These are phyloP conservation scores for Callopanchax toddi DNA, from an alignment of 2,113 vertebrate species.

Conservation along the genomic window DNA sequence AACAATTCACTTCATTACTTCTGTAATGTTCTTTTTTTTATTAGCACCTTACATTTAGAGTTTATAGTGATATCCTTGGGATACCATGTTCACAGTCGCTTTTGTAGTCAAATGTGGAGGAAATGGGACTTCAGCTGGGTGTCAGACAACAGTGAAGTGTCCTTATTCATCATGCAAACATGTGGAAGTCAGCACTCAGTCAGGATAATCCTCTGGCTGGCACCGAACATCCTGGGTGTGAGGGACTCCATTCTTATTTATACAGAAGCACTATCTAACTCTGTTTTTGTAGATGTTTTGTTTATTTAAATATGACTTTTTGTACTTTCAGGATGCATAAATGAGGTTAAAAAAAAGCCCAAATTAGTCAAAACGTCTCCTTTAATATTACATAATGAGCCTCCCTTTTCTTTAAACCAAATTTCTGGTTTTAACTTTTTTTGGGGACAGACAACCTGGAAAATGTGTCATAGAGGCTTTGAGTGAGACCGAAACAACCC, in stretches of 20 bases:
- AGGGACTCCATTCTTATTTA: conserved; percentile 24
- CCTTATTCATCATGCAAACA: conserved; percentile 58
- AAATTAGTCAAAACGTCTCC: no score
- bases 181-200: conserved; percentile 58
- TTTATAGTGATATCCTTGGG: conserved; percentile 24
- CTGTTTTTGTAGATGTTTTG: not conserved
- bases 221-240: conserved; percentile 26
- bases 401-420: no score
- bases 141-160: conserved; percentile 67
- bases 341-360: no score
- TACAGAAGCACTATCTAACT: not conserved
- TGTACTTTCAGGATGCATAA: no score
- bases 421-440: no score
- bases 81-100: conserved; percentile 46
- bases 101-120: conserved; percentile 48
- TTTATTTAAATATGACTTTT: no score
- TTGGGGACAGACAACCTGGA: no score
- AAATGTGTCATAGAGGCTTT: no score
- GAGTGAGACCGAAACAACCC: no score
- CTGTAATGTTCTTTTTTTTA: not conserved
- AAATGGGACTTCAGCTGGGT: conserved; percentile 56
- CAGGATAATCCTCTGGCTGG: conserved; percentile 52
- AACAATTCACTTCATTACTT: no score
- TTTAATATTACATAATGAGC: no score
- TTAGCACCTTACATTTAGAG: conserved; percentile 10